A percentile compares a stretch with the other conserved stretches of the same genome.
Conservation (phyloP, 2,113 vertebrate species). For the Prietella phreatophila region DNA sequence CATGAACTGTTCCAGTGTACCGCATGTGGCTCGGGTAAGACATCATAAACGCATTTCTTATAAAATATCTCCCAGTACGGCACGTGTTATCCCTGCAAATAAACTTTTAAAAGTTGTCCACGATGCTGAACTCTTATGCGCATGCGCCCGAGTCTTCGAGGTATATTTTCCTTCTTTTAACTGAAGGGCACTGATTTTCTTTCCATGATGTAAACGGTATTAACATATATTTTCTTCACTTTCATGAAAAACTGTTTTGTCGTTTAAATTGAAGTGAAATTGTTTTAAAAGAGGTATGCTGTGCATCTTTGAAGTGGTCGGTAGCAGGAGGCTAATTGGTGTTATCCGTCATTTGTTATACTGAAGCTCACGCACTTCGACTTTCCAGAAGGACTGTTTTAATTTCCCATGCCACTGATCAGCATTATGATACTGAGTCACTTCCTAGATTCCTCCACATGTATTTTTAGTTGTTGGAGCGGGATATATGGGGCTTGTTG, state of each 20-base stretch:
- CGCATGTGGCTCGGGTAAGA: conserved; percentile 72
- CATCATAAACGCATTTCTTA: neutral
- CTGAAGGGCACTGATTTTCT: neutral
- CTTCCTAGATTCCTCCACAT: neutral
- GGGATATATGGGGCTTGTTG: conserved; percentile 7
- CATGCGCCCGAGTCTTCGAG: conserved; percentile 24
- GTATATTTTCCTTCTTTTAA: neutral
- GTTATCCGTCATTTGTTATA: neutral
- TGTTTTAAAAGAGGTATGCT: neutral
- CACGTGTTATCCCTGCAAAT: neutral
- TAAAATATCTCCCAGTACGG: no score
- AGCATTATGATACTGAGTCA: neutral
- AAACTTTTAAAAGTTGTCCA: neutral
- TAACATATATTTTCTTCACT: neutral
- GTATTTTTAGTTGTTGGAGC: conserved; percentile 14
- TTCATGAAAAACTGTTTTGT: neutral
- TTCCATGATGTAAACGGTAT: neutral
- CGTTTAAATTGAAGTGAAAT: neutral
- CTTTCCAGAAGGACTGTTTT: conserved; percentile 4
- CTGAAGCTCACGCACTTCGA: neutral
- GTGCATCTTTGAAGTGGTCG: neutral
- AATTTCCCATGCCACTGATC: conserved; percentile 3
- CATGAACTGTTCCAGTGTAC: conserved; percentile 74
- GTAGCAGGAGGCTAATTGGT: neutral
- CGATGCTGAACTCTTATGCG: neutral